Base-by-base conservation (phyloP, 2,888 invertebrate genomes). In the Eupithecia subumbrata region DNA sequence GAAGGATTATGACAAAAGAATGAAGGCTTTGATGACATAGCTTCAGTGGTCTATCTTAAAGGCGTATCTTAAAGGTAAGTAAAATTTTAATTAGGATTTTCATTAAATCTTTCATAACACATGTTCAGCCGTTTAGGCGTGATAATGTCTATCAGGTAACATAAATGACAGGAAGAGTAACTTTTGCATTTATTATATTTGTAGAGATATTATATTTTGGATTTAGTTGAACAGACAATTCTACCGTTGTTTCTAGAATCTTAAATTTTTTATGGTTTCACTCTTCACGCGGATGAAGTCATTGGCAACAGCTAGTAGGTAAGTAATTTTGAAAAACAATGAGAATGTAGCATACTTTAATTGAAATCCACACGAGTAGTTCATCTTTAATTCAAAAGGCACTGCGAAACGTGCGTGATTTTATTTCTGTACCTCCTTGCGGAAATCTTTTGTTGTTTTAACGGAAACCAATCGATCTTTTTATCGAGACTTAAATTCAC, bases 391-490 rank as follows among this genome's bases (percentile, higher is more conserved):
- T 72, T 74, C 37, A 74, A 72, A 72, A 70, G 60, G 43, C 69
- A 69, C 60, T 66, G 4, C 43, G 48, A 71, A 45, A 72, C 77
- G 52, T 73, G 68, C 77, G 48, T 73, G 68, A 75, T 73, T 68
- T 56, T 70, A 75, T 74, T 74, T 37, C 4, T 67, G 34, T 68
- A 67, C 37, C 14, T 67, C 14, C 48, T 70, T 69, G 68, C 78
- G 80, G 80, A 79, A 77, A 72, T 69, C 52, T 70, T 74, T 80
- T 75, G 77, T 75, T 78, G 76, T 73, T 78, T 75, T 76, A 75
- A 48, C 73, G 75, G 77, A 76, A 79, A 74, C 40, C 45, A 30
- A 76, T 71, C 68, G 30, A 37, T 72, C 30, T 76, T 75, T 77
- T 75, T 69, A 64, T 71, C 37, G 64, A 60, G 48, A 40, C n/a